phyloP scores from a whole-genome alignment of 2,113 vertebrate species.

The Ptychochromis oligacanthus region DNA sequence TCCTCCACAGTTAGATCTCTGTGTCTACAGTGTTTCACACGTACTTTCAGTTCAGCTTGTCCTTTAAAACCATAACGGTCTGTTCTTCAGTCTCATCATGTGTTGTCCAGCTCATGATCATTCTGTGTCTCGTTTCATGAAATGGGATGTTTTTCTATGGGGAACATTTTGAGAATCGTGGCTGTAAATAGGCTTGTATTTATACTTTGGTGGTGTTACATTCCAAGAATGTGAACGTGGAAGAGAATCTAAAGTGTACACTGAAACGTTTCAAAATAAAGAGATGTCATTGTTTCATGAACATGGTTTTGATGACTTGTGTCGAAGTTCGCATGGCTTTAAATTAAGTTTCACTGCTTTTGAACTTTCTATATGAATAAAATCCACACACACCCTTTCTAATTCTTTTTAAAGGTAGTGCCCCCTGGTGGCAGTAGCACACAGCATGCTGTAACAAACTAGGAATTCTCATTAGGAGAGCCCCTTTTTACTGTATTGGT shows the following conservation, averaged over 20 bases:
- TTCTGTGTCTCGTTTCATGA: slow-evolving; percentile 20
- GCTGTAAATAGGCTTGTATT: slow-evolving; percentile 67
- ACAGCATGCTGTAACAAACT: background rate
- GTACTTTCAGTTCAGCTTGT: background rate
- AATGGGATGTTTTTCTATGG: slow-evolving; percentile 34
- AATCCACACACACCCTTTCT: background rate
- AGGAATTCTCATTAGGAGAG: too few relatives aligned
- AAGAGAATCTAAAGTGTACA: slow-evolving; percentile 21
- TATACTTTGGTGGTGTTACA: slow-evolving; percentile 67
- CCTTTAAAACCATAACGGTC: background rate
- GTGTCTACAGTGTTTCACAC: background rate
- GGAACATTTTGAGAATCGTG: slow-evolving; percentile 49
- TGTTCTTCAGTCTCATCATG: background rate
- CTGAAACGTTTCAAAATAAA: slow-evolving; percentile 70
- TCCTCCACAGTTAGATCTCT: background rate
- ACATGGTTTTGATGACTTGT: background rate
- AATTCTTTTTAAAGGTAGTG: background rate
- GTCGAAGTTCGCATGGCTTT: background rate
- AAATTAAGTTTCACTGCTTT: background rate
- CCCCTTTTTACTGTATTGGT: background rate
- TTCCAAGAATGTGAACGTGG: slow-evolving; percentile 72
- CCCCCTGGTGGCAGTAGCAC: background rate
- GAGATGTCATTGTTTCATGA: slow-evolving; percentile 65
- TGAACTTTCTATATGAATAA: background rate
- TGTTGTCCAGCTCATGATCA: background rate